These are phyloP conservation scores for Ladona fulva DNA, from an alignment of 1,140 invertebrate species.

Conservation along the genomic window DNA sequence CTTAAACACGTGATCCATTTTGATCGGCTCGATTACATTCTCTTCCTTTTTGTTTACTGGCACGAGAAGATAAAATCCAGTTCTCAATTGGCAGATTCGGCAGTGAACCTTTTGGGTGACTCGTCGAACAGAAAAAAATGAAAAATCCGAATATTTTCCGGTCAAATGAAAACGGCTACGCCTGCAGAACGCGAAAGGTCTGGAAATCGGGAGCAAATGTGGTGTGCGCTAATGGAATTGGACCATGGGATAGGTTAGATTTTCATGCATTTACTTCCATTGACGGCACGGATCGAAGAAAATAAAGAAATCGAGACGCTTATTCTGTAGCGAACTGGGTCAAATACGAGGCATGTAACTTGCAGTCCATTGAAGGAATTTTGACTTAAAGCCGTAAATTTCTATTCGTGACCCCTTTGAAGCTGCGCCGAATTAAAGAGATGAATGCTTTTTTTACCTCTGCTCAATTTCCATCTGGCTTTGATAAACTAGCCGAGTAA, in stretches of 20 bases:
- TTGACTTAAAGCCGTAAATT: not conserved
- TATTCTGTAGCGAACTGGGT: not conserved
- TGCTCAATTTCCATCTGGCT: not conserved
- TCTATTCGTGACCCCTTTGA: not conserved
- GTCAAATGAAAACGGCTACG: no score
- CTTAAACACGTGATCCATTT: no score
- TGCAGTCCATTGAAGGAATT: not conserved
- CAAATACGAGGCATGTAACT: slow-evolving; percentile 4
- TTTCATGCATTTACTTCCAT: not conserved
- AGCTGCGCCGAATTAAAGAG: not conserved
- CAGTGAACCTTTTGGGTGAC: no score
- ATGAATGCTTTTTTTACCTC: not conserved
- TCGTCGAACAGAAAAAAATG: no score
- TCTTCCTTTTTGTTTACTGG: no score
- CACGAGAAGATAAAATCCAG: no score
- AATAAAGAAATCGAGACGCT: not conserved
- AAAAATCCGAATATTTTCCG: no score
- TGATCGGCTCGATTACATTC: no score
- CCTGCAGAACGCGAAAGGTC: not conserved
- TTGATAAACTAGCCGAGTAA: not conserved
- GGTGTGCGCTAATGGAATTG: not conserved
- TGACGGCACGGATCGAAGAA: not conserved
- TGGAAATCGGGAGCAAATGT: not conserved
- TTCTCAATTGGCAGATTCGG: no score
- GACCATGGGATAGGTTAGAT: not conserved